Conservation (phyloP, 2,113 vertebrate species). For the Choloepus hoffmanni region DNA sequence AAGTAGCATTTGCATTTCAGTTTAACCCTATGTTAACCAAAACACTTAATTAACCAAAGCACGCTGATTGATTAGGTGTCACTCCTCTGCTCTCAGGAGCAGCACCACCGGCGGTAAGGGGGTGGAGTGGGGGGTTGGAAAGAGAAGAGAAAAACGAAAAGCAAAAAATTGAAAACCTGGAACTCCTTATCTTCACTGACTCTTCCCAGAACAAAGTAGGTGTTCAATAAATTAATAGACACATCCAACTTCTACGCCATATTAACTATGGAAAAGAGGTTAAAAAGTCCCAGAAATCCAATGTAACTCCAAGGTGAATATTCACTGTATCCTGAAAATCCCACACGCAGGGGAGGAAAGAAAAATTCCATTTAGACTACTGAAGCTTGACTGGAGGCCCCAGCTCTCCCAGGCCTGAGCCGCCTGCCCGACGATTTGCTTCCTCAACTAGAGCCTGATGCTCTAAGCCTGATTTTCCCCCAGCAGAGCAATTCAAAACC, state of each 20-base stretch:
- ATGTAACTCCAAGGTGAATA: background rate
- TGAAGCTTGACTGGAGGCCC: background rate
- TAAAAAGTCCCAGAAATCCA: background rate
- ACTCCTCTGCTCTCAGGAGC: background rate
- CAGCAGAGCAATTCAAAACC: slow-evolving; percentile 77
- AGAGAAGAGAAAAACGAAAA: background rate
- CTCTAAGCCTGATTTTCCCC: slow-evolving; percentile 48
- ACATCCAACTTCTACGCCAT: background rate
- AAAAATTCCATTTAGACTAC: background rate
- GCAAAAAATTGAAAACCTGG: background rate
- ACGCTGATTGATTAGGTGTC: background rate
- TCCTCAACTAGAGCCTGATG: background rate
- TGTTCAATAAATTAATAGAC: background rate
- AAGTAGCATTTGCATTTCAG: slow-evolving; percentile 40
- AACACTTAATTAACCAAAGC: background rate
- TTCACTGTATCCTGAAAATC: slow-evolving; percentile 1
- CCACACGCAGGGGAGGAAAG: background rate
- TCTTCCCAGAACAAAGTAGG: background rate
- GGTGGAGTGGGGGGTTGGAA: no score
- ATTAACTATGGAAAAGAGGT: background rate
- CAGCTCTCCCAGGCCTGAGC: background rate
- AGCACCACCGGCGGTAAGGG: background rate
- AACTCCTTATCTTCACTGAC: background rate
- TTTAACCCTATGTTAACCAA: slow-evolving; percentile 33
- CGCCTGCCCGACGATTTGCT: background rate